Conservation (phyloP, 2,113 vertebrate genomes). For the Rhea pennata region DNA sequence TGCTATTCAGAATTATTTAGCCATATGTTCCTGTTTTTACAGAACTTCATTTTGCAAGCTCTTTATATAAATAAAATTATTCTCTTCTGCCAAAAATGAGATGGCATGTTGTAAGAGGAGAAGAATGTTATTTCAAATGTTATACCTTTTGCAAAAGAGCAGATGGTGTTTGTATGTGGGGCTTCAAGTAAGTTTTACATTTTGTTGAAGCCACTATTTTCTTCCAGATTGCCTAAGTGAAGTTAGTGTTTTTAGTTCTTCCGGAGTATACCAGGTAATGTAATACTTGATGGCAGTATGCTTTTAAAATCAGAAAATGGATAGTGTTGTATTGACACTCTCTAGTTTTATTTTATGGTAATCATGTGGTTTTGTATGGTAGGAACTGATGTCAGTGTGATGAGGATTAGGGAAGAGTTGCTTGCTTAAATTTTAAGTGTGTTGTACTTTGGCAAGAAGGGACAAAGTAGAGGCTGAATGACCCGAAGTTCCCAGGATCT, state of each 20-base stretch:
- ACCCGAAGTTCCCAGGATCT: background rate
- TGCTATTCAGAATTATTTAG: conserved; percentile 57
- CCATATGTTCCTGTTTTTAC: conserved; percentile 68
- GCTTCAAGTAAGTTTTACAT: conserved; percentile 33
- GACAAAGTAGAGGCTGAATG: background rate
- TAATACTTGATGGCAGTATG: background rate
- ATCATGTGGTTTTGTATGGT: background rate
- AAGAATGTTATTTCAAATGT: conserved; percentile 39
- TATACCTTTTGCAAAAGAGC: conserved; percentile 42
- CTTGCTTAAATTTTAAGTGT: background rate
- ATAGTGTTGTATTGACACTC: background rate
- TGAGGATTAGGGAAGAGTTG: background rate
- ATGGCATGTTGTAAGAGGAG: conserved; percentile 6
- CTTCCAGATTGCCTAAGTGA: background rate
- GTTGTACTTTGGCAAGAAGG: background rate
- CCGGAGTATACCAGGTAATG: background rate
- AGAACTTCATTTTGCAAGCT: conserved; percentile 32
- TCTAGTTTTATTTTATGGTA: background rate
- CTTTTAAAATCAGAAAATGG: background rate
- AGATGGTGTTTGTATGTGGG: conserved; percentile 57
- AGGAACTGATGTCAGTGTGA: background rate
- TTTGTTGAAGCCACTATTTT: conserved; percentile 13
- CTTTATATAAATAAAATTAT: conserved; percentile 49
- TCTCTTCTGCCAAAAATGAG: background rate
- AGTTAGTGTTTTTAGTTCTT: background rate